Conservation (phyloP, 2,113 vertebrate genomes). For the Coregonus clupeaformis region DNA sequence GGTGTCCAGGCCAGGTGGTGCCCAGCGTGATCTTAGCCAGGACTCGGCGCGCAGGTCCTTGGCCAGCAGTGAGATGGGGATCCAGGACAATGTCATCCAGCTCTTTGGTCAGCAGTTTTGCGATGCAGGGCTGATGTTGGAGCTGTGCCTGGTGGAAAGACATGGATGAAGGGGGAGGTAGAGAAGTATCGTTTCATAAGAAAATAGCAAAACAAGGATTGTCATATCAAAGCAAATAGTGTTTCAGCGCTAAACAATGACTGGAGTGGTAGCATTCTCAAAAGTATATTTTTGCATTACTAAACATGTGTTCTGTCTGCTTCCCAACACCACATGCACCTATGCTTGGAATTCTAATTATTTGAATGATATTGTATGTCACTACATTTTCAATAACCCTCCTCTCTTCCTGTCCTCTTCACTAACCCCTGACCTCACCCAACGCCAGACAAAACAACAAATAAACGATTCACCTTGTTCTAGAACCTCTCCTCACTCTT, state of each 20-base stretch:
- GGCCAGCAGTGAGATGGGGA: slow-evolving; percentile 90
- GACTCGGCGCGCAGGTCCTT: slow-evolving; percentile 93
- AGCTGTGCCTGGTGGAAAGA: slow-evolving; percentile 87
- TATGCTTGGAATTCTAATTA: too few species aligned
- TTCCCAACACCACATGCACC: too few species aligned
- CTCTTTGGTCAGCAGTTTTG: slow-evolving; percentile 99
- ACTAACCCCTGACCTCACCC: background rate
- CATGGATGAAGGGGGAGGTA: background rate
- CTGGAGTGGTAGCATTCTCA: background rate
- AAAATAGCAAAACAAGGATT: slow-evolving; percentile 3
- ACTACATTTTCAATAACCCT: background rate
- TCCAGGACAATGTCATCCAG: slow-evolving; percentile 99
- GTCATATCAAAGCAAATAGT: background rate
- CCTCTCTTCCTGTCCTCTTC: background rate
- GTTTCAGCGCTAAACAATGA: background rate
- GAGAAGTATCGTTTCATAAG: background rate
- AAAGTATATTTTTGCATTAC: too few species aligned
- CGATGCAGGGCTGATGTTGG: slow-evolving; percentile 99
- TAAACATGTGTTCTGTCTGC: too few species aligned
- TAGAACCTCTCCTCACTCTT: background rate
- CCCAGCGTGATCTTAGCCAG: slow-evolving; percentile 92
- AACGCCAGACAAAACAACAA: background rate
- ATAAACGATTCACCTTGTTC: background rate
- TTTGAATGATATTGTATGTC: background rate
- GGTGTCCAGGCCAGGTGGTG: slow-evolving; percentile 86